phyloP scores from a whole-genome alignment of 2,888 invertebrate genomes.

The Lasioglossum calceatum region DNA sequence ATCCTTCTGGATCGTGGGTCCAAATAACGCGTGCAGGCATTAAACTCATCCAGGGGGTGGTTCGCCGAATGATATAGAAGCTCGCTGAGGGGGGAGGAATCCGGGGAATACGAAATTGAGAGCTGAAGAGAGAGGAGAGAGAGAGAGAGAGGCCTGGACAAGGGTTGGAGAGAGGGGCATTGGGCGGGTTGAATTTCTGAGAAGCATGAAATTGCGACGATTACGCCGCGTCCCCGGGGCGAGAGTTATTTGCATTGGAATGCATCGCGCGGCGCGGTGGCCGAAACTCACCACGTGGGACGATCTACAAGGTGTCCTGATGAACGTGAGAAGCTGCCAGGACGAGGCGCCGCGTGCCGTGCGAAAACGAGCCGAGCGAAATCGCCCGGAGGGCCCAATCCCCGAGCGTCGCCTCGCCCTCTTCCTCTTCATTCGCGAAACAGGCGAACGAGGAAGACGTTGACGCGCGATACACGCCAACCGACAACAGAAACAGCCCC shows the following conservation, averaged over 20 bases:
- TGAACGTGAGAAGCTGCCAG: constrained; percentile 75
- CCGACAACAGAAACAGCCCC: constrained; percentile 18
- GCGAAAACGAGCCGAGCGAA: constrained; percentile 63
- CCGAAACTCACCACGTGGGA: constrained; percentile 79
- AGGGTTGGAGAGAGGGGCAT: constrained; percentile 10
- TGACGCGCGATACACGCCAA: constrained; percentile 47
- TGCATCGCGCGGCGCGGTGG: constrained; percentile 77
- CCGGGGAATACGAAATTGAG: neutral
- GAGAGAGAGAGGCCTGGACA: neutral
- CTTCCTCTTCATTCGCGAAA: neutral
- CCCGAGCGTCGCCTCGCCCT: constrained; percentile 3
- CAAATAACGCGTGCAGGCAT: constrained; percentile 14
- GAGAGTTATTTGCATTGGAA: constrained; percentile 83
- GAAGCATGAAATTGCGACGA: constrained; percentile 83
- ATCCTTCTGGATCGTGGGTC: constrained; percentile 3
- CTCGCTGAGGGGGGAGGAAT: neutral
- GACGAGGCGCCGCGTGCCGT: constrained; percentile 55
- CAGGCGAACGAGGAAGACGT: constrained; percentile 61
- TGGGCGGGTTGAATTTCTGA: constrained; percentile 79
- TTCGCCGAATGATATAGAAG: constrained; percentile 34
- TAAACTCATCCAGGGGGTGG: constrained; percentile 23
- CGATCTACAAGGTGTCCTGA: constrained; percentile 78
- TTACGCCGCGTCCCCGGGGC: constrained; percentile 79
- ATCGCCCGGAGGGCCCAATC: constrained; percentile 37
- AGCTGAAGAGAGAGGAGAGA: neutral